Evolutionary conservation across 2,888 invertebrate species (phyloP), one percentile per base, ranked within the genome.

Genomic region (Nowickia ferox): DNA sequence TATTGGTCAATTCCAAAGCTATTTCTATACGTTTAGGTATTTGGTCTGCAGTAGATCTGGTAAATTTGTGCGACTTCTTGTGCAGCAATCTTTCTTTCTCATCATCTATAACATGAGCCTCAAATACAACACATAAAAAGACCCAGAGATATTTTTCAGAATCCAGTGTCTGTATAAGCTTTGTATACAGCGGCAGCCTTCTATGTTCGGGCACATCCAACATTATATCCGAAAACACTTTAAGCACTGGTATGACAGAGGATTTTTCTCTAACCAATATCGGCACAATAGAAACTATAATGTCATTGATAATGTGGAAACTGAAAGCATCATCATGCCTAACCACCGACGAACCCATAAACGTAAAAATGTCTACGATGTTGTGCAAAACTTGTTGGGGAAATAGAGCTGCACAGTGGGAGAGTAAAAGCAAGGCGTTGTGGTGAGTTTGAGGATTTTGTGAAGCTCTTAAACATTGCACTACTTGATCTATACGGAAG

Each of bases 321-420:
- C 98, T 98, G 92, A 98, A 98, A 0, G 97, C 96, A 90, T 99
- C 98, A 91, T 99, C 99, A 89, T 98, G 97, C 11, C 98, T 94
- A 1, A 99, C 94, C 11, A 99, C 96, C 0, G 97, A 97, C 0
- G 97, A 97, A 0, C 99, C 99, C 96, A 99, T 98, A 90, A 99
- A 99, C 0, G 99, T 98, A 91, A 99, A 99, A 88, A 99, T 97
- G 30, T 98, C 96, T 96, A 99, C 98, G 5, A 98, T 96, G 89
- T 98, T 97, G 90, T 97, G 96, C 17, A 99, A 93, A 0, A 99
- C 97, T 93, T 96, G 96, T 84, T 96, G 95, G 0, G 98, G 98
- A 80, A 96, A 94, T 90, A 97, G 94, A 42, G 94, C 94, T 0
- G 98, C 97, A 15, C 96, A 96, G 80, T 96, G 95, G 0, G 97